These are phyloP conservation scores for Telenomus remus DNA, from an alignment of 1,140 invertebrate genomes.

Conservation along the genomic window DNA sequence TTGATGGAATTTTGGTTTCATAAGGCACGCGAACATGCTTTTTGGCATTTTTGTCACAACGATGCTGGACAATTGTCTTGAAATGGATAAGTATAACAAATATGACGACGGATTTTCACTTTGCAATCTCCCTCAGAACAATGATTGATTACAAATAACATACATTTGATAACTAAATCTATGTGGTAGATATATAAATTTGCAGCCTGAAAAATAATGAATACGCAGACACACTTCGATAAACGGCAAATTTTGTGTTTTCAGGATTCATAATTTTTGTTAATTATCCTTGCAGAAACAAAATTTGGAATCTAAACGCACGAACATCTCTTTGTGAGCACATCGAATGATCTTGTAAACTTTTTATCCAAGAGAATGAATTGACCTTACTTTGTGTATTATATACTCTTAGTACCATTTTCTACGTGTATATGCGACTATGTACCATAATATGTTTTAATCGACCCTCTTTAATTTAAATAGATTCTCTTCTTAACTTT, in stretches of 20 bases:
- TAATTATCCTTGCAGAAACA: constrained; percentile 31
- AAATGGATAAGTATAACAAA: not conserved
- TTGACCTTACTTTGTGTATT: constrained; percentile 56
- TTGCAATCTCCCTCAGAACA: constrained; percentile 43
- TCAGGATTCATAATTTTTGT: constrained; percentile 19
- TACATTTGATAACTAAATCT: constrained; percentile 50
- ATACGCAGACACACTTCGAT: constrained; percentile 57
- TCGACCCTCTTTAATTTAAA: constrained; percentile 62
- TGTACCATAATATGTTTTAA: constrained; percentile 56
- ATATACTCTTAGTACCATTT: constrained; percentile 61
- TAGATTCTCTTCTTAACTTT: not conserved
- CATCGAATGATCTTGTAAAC: constrained; percentile 59
- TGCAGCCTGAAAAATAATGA: constrained; percentile 48
- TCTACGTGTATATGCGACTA: constrained; percentile 59
- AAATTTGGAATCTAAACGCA: constrained; percentile 53
- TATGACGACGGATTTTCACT: constrained; percentile 12
- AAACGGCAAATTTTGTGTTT: constrained; percentile 39
- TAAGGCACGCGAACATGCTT: constrained; percentile 55
- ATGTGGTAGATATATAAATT: constrained; percentile 19
- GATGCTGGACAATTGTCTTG: not conserved
- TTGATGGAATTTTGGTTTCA: not conserved
- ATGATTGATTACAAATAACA: constrained; percentile 47
- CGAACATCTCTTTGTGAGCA: constrained; percentile 59
- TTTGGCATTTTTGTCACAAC: constrained; percentile 7
- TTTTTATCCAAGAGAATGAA: constrained; percentile 60